These are phyloP conservation scores for Gopherus flavomarginatus DNA, from an alignment of 2,113 vertebrate genomes.

Conservation along the genomic window DNA sequence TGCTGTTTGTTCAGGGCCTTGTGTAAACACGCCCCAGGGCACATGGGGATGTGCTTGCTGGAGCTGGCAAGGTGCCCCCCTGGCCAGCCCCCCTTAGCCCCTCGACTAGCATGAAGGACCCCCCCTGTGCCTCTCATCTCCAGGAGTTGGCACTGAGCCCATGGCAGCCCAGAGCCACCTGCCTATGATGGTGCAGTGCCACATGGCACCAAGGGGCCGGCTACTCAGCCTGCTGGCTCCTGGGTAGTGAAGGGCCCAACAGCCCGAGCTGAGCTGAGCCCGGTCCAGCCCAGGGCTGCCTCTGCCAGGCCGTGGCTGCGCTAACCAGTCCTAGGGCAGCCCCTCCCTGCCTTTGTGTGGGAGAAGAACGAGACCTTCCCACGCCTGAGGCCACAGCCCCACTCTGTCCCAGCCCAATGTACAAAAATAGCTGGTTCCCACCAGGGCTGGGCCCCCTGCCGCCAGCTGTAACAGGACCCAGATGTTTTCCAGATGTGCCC, in stretches of 20 bases:
- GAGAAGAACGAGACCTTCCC: neutral
- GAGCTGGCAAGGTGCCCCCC: no score
- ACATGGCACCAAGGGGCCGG: neutral
- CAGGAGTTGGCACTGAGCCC: neutral
- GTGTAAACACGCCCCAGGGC: neutral
- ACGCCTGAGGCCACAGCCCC: neutral
- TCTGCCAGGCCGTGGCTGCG: neutral
- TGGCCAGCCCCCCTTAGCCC: neutral
- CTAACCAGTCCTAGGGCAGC: neutral
- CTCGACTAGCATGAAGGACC: accelerated
- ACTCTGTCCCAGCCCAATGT: conserved; percentile 1
- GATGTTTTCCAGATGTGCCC: conserved; percentile 84
- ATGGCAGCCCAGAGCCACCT: no score
- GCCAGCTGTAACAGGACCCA: conserved; percentile 70
- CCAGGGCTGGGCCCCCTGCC: conserved; percentile 65
- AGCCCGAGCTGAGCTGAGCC: neutral
- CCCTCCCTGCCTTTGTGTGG: neutral
- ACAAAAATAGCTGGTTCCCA: conserved; percentile 82
- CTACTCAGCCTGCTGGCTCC: neutral
- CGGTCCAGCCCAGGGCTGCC: neutral
- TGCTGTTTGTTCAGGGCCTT: neutral
- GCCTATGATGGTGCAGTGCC: neutral
- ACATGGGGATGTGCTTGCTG: neutral
- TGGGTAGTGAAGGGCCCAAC: neutral
- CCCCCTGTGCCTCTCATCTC: neutral